These are phyloP conservation scores for Limnephilus marmoratus DNA, from an alignment of 2,888 invertebrate species.

Conservation along the genomic window DNA sequence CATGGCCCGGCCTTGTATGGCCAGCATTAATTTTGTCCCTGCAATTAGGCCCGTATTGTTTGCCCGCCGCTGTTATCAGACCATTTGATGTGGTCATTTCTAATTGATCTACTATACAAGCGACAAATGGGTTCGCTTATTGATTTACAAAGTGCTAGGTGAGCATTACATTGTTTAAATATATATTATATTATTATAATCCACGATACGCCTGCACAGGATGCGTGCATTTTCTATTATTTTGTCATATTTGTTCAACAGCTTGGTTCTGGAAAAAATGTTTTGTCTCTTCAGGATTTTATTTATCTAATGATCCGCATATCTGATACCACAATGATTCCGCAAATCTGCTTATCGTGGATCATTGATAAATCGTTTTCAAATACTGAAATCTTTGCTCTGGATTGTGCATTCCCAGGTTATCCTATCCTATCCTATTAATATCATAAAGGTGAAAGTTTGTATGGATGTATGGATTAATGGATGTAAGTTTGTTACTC, in stretches of 20 bases:
- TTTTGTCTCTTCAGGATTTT: background rate
- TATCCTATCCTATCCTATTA: too few species aligned
- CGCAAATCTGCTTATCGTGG: background rate
- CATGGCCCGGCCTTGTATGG: conserved; percentile 3
- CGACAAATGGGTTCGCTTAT: background rate
- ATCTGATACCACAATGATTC: too few species aligned
- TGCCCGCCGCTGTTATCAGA: conserved; percentile 1
- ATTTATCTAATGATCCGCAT: too few species aligned
- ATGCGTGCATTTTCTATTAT: background rate
- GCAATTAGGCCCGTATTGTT: conserved; percentile 30
- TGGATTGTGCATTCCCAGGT: background rate
- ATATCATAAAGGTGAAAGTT: too few species aligned
- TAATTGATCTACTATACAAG: conserved; percentile 49
- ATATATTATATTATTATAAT: background rate
- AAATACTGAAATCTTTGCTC: background rate
- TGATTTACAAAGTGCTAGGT: background rate
- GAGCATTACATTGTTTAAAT: background rate
- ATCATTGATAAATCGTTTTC: background rate
- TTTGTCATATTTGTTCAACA: background rate
- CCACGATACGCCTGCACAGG: background rate
- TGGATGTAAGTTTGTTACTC: too few species aligned
- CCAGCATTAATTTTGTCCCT: conserved; percentile 23
- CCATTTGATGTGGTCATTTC: conserved; percentile 48
- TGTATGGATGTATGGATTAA: too few species aligned
- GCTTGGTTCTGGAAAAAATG: background rate